These are phyloP conservation scores for Melanocharis versteri DNA, from an alignment of 2,113 vertebrate genomes.

Conservation along the genomic window DNA sequence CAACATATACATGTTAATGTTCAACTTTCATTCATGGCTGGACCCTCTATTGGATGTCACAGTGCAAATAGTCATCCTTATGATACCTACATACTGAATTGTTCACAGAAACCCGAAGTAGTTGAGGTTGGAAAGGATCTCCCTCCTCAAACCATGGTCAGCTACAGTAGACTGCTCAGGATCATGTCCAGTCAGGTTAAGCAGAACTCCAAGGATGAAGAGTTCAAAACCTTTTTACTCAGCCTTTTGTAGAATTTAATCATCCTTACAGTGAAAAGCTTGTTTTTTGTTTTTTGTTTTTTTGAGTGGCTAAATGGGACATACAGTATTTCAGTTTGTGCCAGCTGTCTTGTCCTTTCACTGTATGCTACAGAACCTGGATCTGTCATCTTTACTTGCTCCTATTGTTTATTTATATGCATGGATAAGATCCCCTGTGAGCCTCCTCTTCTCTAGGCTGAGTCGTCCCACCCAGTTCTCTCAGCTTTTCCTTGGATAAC, in stretches of 20 bases:
- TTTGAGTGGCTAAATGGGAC: background rate
- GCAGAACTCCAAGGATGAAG: background rate
- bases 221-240: background rate
- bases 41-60: background rate
- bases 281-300: too few relatives aligned
- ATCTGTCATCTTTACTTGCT: background rate
- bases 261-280: background rate
- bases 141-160: background rate
- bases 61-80: background rate
- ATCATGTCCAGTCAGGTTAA: background rate
- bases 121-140: background rate
- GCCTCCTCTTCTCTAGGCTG: background rate
- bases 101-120: background rate
- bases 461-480: background rate
- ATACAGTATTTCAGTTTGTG: background rate
- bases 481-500: background rate
- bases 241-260: background rate
- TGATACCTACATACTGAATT: background rate
- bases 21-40: background rate
- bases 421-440: background rate
- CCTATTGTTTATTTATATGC: background rate
- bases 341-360: background rate
- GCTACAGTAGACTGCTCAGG: background rate
- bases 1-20: background rate
- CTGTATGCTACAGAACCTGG: background rate